These are phyloP conservation scores for Phenganax stokvisi DNA, from an alignment of 92 coral and sea anemone species.

Conservation along the genomic window DNA sequence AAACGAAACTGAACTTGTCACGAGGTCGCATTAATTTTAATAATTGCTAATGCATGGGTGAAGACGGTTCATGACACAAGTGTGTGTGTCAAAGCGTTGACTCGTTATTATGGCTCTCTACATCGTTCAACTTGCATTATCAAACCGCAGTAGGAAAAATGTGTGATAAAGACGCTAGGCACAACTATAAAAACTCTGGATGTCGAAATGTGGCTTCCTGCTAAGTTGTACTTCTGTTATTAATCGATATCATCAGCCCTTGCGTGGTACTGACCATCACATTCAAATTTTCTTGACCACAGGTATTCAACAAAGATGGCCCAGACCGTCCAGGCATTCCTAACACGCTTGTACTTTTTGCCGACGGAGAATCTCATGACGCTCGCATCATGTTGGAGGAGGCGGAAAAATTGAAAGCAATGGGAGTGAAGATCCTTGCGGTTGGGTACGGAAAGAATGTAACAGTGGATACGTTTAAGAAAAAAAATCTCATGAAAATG, in stretches of 20 bases:
- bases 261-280: not conserved
- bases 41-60: too few relatives aligned
- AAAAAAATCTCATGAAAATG: constrained; percentile 17
- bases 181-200: too few relatives aligned
- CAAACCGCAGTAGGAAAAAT: too few relatives aligned
- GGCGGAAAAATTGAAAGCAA: constrained; percentile 10
- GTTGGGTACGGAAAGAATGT: constrained; percentile 20
- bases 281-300: not conserved
- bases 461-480: not conserved
- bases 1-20: too few relatives aligned
- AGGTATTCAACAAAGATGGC: constrained; percentile 26
- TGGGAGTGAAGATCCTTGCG: constrained; percentile 26
- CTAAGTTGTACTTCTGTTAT: not conserved
- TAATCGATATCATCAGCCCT: not conserved
- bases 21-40: too few relatives aligned
- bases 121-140: too few relatives aligned
- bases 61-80: too few relatives aligned
- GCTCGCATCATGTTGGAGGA: constrained; percentile 13
- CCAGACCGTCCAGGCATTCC: constrained; percentile 28
- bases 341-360: constrained; percentile 21
- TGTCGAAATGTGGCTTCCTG: too few relatives aligned
- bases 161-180: too few relatives aligned
- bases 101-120: too few relatives aligned
- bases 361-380: constrained; percentile 33
- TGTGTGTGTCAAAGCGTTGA: too few relatives aligned